Base-by-base conservation (phyloP, 2,113 vertebrate genomes). In the Astur gentilis region DNA sequence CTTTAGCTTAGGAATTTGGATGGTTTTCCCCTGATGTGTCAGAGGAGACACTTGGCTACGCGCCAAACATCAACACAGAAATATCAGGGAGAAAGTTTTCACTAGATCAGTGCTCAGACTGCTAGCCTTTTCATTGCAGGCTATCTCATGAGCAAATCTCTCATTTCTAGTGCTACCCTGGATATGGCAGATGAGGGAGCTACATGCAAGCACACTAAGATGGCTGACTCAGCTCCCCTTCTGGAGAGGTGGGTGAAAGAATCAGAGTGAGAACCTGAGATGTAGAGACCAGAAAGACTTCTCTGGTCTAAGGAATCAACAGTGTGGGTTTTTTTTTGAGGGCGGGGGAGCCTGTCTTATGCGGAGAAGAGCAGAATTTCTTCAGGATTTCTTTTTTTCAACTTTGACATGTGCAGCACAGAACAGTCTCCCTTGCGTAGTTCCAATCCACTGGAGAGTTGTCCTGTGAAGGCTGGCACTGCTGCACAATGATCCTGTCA, bases 81-180 rank as follows among this genome's bases (percentile, higher is more conserved):
- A 57, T 52, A 60, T 2, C 14, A 44, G 22, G 81, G 77, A 84
- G 47, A 44, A 49, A n/a, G 25, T 1, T 91, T 38, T 55, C 80
- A 79, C 89, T 47, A 82, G 52, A 40, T 61, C 77, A 67, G 77
- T 55, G 84, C 89, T 94, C 57, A 36, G 80, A 61, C 52, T 44
- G 27, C 14, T 14, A 38, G 21, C 44, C 70, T 75, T 64, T 73
- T 38, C 45, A 49, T 1, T 23, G 77, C 38, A 61, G 25, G 34
- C 61, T 79, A 7, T 6, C 76, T 29, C 10, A 44, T 0, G 1
- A 88, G 31, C 0, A 0, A 60, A 69, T 5, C 45, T 19, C 54
- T 81, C 31, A 10, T 61, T 84, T 67, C 52, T 38, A 57, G 47
- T 18, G 70, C 82, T 82, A 50, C 47, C 38, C 47, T 79, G 89